Conservation (phyloP, 2,113 vertebrate genomes). For the Telmatochromis brichardi region DNA sequence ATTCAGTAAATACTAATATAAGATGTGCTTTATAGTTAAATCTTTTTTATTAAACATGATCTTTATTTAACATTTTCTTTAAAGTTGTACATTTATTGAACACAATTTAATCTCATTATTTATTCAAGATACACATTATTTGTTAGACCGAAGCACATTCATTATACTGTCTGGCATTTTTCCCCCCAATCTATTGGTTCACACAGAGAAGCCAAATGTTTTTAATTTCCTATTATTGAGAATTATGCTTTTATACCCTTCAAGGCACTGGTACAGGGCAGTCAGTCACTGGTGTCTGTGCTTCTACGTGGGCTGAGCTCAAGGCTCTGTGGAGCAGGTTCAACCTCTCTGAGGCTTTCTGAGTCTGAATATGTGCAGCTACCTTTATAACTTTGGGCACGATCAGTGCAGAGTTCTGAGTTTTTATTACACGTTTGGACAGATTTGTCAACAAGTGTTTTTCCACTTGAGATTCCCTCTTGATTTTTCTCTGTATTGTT, state of each 20-base stretch:
- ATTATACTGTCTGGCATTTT: not conserved
- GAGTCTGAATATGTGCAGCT: not conserved
- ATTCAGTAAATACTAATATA: not conserved
- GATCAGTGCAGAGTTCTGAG: not conserved
- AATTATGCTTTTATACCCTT: not conserved
- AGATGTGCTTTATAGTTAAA: not conserved
- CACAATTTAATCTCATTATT: conserved; percentile 2
- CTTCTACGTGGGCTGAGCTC: not conserved
- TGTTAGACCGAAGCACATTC: conserved; percentile 21
- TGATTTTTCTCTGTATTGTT: not conserved
- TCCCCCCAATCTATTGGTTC: not conserved
- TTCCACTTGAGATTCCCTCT: not conserved
- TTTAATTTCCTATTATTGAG: not conserved
- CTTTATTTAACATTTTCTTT: not conserved
- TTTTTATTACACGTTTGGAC: not conserved
- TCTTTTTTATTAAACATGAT: not conserved
- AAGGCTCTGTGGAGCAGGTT: not conserved
- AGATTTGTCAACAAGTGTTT: not conserved
- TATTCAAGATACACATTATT: not conserved
- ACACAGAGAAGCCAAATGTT: conserved; percentile 32
- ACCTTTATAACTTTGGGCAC: not conserved
- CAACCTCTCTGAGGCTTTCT: not conserved
- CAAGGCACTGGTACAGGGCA: conserved; percentile 43
- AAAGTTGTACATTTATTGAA: not conserved
- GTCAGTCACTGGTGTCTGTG: not conserved